phyloP scores from a whole-genome alignment of 2,797 vertebrate species.

The Potorous gilbertii region DNA sequence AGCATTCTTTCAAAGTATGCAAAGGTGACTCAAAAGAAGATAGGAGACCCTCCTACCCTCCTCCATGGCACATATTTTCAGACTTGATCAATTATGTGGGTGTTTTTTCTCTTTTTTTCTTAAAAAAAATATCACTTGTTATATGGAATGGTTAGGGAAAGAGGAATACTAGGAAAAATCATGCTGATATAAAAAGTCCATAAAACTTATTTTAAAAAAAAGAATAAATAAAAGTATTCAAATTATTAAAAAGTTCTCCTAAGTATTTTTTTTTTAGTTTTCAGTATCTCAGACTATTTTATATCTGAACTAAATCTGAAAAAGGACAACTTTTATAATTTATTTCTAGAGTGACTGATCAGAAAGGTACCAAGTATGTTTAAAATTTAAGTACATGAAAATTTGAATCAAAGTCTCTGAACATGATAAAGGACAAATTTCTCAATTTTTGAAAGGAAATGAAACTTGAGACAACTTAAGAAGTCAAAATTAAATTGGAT shows the following conservation, averaged over 20 bases:
- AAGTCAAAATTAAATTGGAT: background rate
- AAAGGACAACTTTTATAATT: background rate
- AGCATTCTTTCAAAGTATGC: background rate
- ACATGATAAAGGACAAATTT: background rate
- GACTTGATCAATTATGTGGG: background rate
- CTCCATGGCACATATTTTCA: background rate
- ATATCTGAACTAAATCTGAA: background rate
- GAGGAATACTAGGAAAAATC: background rate
- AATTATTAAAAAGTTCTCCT: background rate
- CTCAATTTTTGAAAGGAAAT: background rate
- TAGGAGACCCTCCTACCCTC: background rate
- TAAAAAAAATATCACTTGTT: background rate
- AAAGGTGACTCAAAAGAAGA: background rate
- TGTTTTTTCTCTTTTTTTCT: background rate
- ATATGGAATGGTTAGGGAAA: background rate
- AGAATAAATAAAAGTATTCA: background rate
- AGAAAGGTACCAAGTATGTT: background rate
- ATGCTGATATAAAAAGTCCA: background rate
- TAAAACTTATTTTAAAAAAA: background rate
- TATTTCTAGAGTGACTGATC: background rate
- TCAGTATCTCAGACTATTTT: background rate
- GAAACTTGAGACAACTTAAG: background rate
- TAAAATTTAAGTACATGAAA: background rate
- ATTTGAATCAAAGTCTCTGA: background rate
- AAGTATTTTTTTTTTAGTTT: background rate